These are phyloP conservation scores for Epizoanthus stellaris DNA, from an alignment of 92 coral and sea anemone species.

Conservation along the genomic window DNA sequence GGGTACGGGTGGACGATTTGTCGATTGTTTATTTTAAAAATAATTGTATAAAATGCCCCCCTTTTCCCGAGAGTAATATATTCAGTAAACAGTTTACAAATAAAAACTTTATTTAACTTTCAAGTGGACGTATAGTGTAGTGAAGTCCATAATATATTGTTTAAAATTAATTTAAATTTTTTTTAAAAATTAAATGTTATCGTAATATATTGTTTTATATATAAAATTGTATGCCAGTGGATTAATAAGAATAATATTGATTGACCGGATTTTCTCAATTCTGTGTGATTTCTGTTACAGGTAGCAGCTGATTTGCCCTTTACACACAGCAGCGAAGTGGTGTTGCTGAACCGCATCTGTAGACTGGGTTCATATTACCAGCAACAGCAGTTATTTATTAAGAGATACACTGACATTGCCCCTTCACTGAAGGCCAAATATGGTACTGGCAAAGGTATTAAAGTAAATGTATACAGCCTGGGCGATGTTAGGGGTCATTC, in stretches of 20 bases:
- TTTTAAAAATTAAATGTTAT: not conserved
- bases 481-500: no score
- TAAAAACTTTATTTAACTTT: no score
- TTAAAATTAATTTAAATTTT: not conserved
- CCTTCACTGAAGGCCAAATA: constrained; percentile 51
- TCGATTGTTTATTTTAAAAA: no score
- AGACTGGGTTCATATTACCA: constrained; percentile 86
- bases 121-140: no score
- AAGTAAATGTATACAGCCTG: not conserved
- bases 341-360: constrained; percentile 90
- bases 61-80: not conserved
- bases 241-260: not conserved
- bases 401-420: constrained; percentile 68
- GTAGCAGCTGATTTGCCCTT: constrained; percentile 95
- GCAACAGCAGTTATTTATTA: constrained; percentile 78
- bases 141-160: no score
- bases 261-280: not conserved
- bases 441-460: constrained; percentile 42
- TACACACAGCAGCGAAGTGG: constrained; percentile 88
- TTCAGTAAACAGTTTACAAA: no score
- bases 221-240: not conserved
- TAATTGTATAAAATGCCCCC: not conserved
- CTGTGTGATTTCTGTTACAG: constrained; percentile 46
- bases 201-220: not conserved
- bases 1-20: no score